Evolutionary conservation across 2,797 vertebrate genomes (phyloP).

Genomic region (Chromobotia macracanthus): DNA sequence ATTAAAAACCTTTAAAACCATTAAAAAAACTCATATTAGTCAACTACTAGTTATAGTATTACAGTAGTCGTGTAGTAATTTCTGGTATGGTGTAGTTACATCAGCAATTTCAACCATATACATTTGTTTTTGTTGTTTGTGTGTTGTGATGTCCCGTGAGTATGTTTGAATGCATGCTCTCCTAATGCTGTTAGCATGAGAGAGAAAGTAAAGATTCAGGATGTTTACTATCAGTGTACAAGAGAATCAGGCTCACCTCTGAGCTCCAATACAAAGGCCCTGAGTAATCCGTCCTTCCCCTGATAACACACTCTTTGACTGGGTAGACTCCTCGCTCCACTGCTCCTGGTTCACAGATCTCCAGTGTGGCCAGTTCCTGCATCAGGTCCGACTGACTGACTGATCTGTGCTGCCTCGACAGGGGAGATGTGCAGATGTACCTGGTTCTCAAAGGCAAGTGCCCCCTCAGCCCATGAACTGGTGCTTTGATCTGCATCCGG

Average conservation of each 20-base stretch:
- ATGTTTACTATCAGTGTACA: neutral
- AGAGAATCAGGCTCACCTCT: slow-evolving; percentile 50
- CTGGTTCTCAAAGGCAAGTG: slow-evolving; percentile 61
- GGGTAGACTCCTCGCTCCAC: slow-evolving; percentile 32
- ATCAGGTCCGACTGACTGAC: slow-evolving; percentile 82
- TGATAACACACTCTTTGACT: slow-evolving; percentile 29
- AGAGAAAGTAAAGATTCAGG: neutral
- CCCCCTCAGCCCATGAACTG: slow-evolving; percentile 56
- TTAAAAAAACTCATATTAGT: no score
- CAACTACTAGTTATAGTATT: no score
- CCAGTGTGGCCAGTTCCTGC: slow-evolving; percentile 77
- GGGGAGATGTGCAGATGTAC: slow-evolving; percentile 60
- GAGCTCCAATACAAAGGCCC: slow-evolving; percentile 47
- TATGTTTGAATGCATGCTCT: no score
- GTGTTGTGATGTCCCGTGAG: no score
- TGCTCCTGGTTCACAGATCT: slow-evolving; percentile 65
- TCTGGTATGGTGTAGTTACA: no score
- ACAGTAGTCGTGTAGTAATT: no score
- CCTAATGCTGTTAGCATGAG: no score
- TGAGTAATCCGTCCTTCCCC: slow-evolving; percentile 33
- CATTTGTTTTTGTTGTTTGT: no score
- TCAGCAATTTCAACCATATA: no score
- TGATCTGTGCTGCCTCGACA: slow-evolving; percentile 76
- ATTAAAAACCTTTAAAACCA: no score
- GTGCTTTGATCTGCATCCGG: slow-evolving; percentile 64